Conservation (phyloP, 2,797 vertebrate species). For the Gephyroberyx darwinii region DNA sequence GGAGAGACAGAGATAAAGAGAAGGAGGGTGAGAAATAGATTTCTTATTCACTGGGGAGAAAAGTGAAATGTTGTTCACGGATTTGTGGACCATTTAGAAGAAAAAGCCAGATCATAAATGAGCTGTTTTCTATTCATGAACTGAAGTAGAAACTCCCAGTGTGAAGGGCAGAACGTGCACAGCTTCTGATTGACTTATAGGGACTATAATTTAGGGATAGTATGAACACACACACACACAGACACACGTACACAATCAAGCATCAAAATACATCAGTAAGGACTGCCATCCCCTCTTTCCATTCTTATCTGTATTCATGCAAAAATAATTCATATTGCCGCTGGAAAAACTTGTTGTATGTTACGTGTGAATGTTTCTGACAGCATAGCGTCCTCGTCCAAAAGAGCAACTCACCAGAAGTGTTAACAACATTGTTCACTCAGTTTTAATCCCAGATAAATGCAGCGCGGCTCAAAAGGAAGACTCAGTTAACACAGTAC, state of each 20-base stretch:
- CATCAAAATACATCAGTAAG: slow-evolving; percentile 47
- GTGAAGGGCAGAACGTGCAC: slow-evolving; percentile 55
- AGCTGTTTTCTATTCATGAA: slow-evolving; percentile 73
- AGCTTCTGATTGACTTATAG: slow-evolving; percentile 54
- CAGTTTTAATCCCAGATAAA: slow-evolving; percentile 57
- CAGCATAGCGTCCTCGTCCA: slow-evolving; percentile 49
- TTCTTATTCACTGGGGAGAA: slow-evolving; percentile 58
- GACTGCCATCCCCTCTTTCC: slow-evolving; percentile 26
- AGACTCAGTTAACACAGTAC: slow-evolving; percentile 26
- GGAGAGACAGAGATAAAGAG: slow-evolving; percentile 44
- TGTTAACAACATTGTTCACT: slow-evolving; percentile 44
- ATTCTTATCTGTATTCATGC: slow-evolving; percentile 47
- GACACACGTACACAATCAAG: slow-evolving; percentile 18
- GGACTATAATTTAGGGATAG: slow-evolving; percentile 59
- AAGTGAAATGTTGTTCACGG: slow-evolving; percentile 65
- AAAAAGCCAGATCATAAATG: slow-evolving; percentile 63
- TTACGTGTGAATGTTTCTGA: slow-evolving; percentile 59
- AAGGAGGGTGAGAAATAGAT: slow-evolving; percentile 52
- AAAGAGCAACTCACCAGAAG: slow-evolving; percentile 51
- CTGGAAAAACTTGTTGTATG: slow-evolving; percentile 54
- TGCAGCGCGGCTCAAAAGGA: slow-evolving; percentile 31
- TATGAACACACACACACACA: background rate
- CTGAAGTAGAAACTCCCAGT: slow-evolving; percentile 46
- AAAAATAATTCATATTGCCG: slow-evolving; percentile 54
- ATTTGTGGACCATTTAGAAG: slow-evolving; percentile 68